Evolutionary conservation across 2,113 vertebrate species (phyloP), one percentile per base, ranked within the genome.

Genomic region (Mellivora capensis): DNA sequence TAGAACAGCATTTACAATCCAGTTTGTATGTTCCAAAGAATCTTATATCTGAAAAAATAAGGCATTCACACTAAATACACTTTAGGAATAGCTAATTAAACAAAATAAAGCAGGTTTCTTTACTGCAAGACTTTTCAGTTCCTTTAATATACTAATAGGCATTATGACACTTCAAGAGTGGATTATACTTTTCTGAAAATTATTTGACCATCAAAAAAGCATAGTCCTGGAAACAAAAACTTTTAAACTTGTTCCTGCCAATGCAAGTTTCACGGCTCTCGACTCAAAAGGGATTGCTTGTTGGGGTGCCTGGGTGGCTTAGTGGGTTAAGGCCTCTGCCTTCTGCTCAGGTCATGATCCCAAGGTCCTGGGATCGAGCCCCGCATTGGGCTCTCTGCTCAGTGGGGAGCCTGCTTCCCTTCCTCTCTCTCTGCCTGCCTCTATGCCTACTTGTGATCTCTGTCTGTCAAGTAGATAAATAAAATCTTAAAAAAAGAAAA

Each of bases 31-130:
- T 91, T 94, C 47, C 87, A 8, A 82, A 52, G 42, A 77, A 57
- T 69, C 59, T 34, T 59, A 25, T 37, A 80, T 59, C 29, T 52
- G 18, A 31, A 13, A 57, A 80, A 29, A 17, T 71, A 42, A 95
- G 34, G 44, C 47, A 59, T 69, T 57, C 25, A 85, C 5, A 93
- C 15, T 67, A 71, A 88, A 87, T 76, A 69, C 9, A 39, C 42
- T 52, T 90, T 80, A 95, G 82, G 83, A 97, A 96, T 72, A 49
- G 5, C 77, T 87, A 91, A 80, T n/a, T 52, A 76, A 93, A 44
- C 10, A 76, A 91, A 85, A 18, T 81, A 74, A 93, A 87, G 11
- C 18, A 72, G 11, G 11, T 86, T 89, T 7, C 67, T 87, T 76
- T 42, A 76, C 10, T 64, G 37, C 6, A 84, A 20, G 44, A 69